Evolutionary conservation across 2,113 vertebrate species (phyloP), one percentile per base, ranked within the genome.

Genomic region (Apistogramma diplotaenia): DNA sequence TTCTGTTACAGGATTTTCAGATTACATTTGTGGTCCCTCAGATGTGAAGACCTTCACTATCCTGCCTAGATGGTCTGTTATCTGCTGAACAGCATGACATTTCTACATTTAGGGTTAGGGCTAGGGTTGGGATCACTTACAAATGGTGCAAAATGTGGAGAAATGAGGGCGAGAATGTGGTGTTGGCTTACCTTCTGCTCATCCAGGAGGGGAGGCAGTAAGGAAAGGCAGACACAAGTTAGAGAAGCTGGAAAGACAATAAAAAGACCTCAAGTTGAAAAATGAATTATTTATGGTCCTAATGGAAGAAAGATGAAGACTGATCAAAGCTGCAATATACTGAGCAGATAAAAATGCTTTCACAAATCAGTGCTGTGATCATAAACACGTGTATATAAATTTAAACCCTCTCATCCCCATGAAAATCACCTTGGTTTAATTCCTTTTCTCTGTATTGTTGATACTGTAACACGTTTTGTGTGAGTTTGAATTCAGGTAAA

Each of bases 111-210:
- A n/a, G 0, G 37, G 35, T 65, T 37, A n/a, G 11, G 7, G 37
- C 37, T 65, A 40, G 21, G 35, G 13, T 25, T 15, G 21, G 23
- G 7, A 15, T 43, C 37, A 18, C 21, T 25, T 43, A 18, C 43
- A 43, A 21, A 46, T 23, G 35, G 21, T 25, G 12, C 13, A 72
- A 62, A 75, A 73, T 4, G 43, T 11, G 12, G 6, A 71, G 16
- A 1, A 72, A 56, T n/a, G 5, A 49, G 43, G 15, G 46, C 7
- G 18, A 59, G 13, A 3, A 7, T 2, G 19, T 23, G 21, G 54
- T 10, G 6, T 12, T 11, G 35, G 51, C 91, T 70, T 78, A 95
- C 94, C 92, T 95, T 95, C 94, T 95, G 89, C 81, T 92, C 84
- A 79, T 92, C 90, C 93, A 91, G 31, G 60, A 21, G 19, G 55